Evolutionary conservation across 1,140 invertebrate genomes (phyloP), one percentile per base, ranked within the genome.

Genomic region (Hesperophylax magnus): DNA sequence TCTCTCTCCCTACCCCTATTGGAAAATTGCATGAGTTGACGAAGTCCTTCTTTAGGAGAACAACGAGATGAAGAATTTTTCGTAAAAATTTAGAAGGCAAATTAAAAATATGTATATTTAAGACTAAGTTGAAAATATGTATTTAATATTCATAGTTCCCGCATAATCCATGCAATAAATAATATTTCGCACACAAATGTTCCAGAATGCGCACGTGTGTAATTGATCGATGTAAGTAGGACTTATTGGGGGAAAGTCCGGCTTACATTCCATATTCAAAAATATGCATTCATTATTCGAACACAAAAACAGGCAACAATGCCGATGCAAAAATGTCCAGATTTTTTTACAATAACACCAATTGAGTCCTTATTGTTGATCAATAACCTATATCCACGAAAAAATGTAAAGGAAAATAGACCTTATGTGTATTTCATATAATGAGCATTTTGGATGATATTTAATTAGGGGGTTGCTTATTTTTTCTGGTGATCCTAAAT

Each of bases 331-430:
- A 77, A 77, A 77, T 81, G 80, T 81, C 80, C 74, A 81, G 75
- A 81, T 77, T 77, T 77, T 77, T 80, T 76, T 47, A 53, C 71
- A 76, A 76, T 79, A 79, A 72, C 39, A 52, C 69, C 78, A 79
- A 79, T 79, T 34, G 78, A 67, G 34, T 14, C 39, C 52, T 63
- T 63, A 80, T 80, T 80, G 78, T 80, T 60, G 71, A 20, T 24
- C 61, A 9, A 39, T 60, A 58, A 53, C 20, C 20, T 24, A 52
- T 24, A 56, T 53, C 22, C 20, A n/a, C 31, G 11, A 60, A 22
- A 52, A 53, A 18, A 18, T 53, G n/a, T 20, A 54, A 22, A 22
- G 54, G 54, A 60, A n/a, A 61, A 9, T 60, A 17, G 0, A 3
- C 14, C 47, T 34, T 54, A 67, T 18, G 65, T 52, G 14, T 17